Evolutionary conservation across 2,113 vertebrate species (phyloP).

Genomic region (Xyliphius kryptos): DNA sequence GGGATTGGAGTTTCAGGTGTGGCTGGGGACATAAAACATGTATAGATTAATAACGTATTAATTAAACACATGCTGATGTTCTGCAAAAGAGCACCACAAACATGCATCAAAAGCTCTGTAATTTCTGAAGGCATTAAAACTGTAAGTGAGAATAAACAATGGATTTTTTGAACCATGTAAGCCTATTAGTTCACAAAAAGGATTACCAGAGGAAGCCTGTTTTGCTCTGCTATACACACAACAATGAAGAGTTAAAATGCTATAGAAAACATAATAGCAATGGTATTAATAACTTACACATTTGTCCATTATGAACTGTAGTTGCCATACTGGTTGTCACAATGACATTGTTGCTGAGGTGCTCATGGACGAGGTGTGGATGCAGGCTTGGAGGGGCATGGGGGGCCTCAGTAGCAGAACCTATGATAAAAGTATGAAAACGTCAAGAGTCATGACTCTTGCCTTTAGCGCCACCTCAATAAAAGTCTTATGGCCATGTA

Average conservation of each 20-base stretch:
- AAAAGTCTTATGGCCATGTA: too few species aligned
- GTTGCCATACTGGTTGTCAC: slow-evolving; percentile 83
- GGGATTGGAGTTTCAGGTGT: slow-evolving; percentile 96
- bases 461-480: too few species aligned
- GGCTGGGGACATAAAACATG: too few species aligned
- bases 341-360: slow-evolving; percentile 91
- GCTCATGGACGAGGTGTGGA: slow-evolving; percentile 94
- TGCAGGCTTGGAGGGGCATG: slow-evolving; percentile 91
- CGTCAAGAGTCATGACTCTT: slow-evolving; percentile 17
- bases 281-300: slow-evolving; percentile 75
- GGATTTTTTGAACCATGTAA: slow-evolving; percentile 63
- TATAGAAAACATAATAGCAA: neutral
- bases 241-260: neutral
- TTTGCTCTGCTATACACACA: slow-evolving; percentile 39
- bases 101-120: too few species aligned
- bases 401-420: slow-evolving; percentile 83
- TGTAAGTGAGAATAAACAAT: slow-evolving; percentile 55
- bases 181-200: slow-evolving; percentile 57
- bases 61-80: too few species aligned
- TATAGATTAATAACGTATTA: too few species aligned
- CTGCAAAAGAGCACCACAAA: too few species aligned
- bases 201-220: slow-evolving; percentile 63
- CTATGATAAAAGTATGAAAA: slow-evolving; percentile 61
- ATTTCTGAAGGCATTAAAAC: slow-evolving; percentile 63
- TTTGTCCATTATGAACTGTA: slow-evolving; percentile 91